Percentiles rank a stretch among this genome's conserved stretches.
These are phyloP conservation scores for Rhaphigaster nebulosa DNA, from an alignment of 2,888 invertebrate genomes.

Conservation along the genomic window DNA sequence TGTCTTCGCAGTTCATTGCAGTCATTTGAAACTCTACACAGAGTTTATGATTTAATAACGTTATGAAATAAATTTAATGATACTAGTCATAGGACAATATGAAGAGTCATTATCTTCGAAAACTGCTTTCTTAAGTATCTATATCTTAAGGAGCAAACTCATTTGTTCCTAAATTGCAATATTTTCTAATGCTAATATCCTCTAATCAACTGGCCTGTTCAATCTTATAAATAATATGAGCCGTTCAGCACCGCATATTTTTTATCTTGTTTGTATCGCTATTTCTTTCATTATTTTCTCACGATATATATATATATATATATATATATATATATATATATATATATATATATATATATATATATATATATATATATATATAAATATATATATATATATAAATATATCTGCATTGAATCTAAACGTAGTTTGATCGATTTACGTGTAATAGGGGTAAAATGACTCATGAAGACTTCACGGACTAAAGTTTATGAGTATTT, in stretches of 20 bases:
- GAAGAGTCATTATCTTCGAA: background rate
- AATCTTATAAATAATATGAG: background rate
- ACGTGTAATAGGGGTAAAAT: too few relatives aligned
- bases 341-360: too few relatives aligned
- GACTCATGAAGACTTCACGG: too few relatives aligned
- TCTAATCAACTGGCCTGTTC: background rate
- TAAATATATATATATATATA: too few relatives aligned
- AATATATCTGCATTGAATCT: too few relatives aligned
- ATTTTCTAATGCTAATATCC: background rate
- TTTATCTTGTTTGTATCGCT: background rate
- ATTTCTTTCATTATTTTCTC: background rate
- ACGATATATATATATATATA: background rate
- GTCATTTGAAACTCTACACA: background rate
- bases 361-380: too few relatives aligned
- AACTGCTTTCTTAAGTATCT: background rate
- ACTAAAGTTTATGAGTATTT: too few relatives aligned
- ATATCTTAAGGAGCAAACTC: background rate
- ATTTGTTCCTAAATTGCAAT: background rate
- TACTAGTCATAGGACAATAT: background rate
- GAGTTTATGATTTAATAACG: background rate
- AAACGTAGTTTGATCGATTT: too few relatives aligned
- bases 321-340: too few relatives aligned
- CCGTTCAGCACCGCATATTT: background rate
- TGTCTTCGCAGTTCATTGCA: background rate
- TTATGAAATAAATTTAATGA: slow-evolving; percentile 6